A percentile compares a stretch with the other conserved stretches of the same genome.
Evolutionary conservation across 2,797 vertebrate genomes (phyloP).

Genomic region (Tokudaia muenninki): DNA sequence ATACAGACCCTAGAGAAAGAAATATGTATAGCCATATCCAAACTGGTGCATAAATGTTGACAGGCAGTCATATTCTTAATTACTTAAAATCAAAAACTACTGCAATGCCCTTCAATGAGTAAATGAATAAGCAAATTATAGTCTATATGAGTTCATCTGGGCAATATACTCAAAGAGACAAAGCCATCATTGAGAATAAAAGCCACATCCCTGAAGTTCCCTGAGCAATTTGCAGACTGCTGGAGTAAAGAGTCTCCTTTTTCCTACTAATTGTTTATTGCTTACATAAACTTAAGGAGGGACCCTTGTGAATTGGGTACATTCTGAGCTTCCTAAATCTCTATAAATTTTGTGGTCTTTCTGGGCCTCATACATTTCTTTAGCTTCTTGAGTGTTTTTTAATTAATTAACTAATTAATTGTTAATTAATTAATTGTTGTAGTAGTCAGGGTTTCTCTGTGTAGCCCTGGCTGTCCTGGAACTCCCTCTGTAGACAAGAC

Average conservation of each 20-base stretch:
- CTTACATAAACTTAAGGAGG: not conserved
- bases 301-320: not conserved
- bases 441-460: not conserved
- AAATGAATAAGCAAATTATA: not conserved
- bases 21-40: not conserved
- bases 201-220: not conserved
- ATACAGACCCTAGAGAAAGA: not conserved
- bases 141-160: not conserved
- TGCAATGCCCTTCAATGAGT: not conserved
- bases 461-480: not conserved
- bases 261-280: not conserved
- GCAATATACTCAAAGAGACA: not conserved
- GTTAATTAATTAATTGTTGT: not conserved
- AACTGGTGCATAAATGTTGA: not conserved
- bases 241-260: not conserved
- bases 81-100: not conserved
- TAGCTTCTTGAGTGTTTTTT: not conserved
- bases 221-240: not conserved
- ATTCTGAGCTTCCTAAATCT: not conserved
- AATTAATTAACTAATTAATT: not conserved
- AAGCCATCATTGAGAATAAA: not conserved
- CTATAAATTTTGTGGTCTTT: not conserved
- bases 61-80: not conserved
- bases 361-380: not conserved
- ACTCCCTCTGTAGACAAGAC: too few relatives aligned